Base-by-base conservation (phyloP, 2,888 invertebrate genomes). In the Bruchidius siliquastri region DNA sequence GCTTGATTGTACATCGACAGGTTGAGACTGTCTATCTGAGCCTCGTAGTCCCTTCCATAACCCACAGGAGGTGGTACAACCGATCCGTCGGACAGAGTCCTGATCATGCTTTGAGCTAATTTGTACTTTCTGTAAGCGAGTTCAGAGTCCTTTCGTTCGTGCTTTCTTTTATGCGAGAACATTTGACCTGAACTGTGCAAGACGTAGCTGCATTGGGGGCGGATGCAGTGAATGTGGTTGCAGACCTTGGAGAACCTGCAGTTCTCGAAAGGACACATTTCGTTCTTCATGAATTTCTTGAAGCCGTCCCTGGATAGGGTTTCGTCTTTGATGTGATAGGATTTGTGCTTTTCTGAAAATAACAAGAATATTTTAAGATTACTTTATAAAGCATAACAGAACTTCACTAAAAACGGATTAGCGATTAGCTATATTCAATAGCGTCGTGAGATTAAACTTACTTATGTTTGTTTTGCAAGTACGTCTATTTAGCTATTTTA, bases 251-350 rank as follows among this genome's bases (percentile, higher is more conserved):
- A 97, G 87, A 97, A 98, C 74, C 96, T 91, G 85, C 99, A 99
- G 80, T 93, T 93, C 67, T 94, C 92, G 87, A 95, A 98, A 0
- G 94, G 94, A 81, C 99, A 99, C 0, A 92, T 90, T 84, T 99
- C 98, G 80, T 96, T 96, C 87, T 99, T 99, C 92, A 98, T 95
- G 87, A 97, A 99, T 86, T 99, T 99, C 87, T 98, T 98, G 89
- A 99, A 99, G 21, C 98, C 98, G 85, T 99, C 98, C 77, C 96
- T 92, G 68, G 95, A 94, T 70, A 99, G 88, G 78, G 98, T 96
- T 84, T 97, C 97, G 87, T 99, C 98, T 87, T 98, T 98, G 84
- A 98, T 95, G 87, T 99, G 99, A 85, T 98, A 98, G 0, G 97
- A 94, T 87, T 98, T 99, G 90, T 99, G 99, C 88, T 99, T 99